These are phyloP conservation scores for Sinelater perroti DNA, from an alignment of 2,888 invertebrate species.

Conservation along the genomic window DNA sequence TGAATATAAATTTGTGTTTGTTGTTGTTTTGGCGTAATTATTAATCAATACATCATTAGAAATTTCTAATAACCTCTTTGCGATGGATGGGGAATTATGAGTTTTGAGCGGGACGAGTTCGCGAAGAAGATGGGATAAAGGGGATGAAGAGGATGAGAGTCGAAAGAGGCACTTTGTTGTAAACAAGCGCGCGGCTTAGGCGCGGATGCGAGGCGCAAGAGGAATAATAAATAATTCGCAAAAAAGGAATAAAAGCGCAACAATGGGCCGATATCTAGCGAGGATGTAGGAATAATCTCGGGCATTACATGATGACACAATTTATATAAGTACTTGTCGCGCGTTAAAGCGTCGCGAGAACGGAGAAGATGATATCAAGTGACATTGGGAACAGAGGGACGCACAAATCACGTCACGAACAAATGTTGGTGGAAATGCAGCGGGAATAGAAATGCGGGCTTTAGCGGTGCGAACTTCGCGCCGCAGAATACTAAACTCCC, in stretches of 20 bases:
- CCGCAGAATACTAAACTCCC: conserved; percentile 57
- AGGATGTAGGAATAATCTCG: conserved; percentile 54
- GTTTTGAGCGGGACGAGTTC: too few relatives aligned
- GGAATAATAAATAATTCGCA: conserved; percentile 26
- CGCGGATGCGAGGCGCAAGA: conserved; percentile 18
- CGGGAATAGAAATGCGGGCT: conserved; percentile 60
- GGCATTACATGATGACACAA: conserved; percentile 57
- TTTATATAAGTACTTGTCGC: conserved; percentile 58
- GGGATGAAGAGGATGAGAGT: neutral
- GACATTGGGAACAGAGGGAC: conserved; percentile 55
- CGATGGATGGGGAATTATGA: too few relatives aligned
- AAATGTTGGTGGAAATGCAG: conserved; percentile 59
- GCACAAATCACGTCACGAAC: conserved; percentile 62
- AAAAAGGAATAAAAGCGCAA: conserved; percentile 27
- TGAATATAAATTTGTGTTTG: too few relatives aligned
- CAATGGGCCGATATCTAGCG: conserved; percentile 32
- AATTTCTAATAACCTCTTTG: too few relatives aligned
- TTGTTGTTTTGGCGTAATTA: too few relatives aligned
- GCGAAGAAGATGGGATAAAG: neutral
- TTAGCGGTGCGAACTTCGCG: conserved; percentile 56
- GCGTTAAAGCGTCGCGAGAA: conserved; percentile 57
- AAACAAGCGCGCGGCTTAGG: conserved; percentile 25
- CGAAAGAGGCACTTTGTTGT: conserved; percentile 18
- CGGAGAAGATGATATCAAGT: conserved; percentile 56
- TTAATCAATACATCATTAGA: too few relatives aligned